Base-by-base conservation (phyloP, 2,888 invertebrate species). In the Phortica okadai region DNA sequence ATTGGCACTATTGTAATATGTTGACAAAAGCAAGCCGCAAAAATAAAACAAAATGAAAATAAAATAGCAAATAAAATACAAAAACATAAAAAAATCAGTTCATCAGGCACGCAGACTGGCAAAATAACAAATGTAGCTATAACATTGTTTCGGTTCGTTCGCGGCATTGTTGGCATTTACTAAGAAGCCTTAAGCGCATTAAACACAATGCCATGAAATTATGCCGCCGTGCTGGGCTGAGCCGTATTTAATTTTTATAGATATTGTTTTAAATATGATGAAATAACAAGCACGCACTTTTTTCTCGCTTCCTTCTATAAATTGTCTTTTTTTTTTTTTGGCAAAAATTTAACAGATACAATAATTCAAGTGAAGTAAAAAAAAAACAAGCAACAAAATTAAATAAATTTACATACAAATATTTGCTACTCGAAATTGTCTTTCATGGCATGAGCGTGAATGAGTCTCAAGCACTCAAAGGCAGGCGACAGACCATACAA, bases 171-270 rank as follows among this genome's bases (percentile, higher is more conserved):
- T 21, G 59, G 33, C 21, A 33, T 14, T 41, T 66, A 44, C 6
- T 44, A 44, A 44, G n/a, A 69, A 69, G 66, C 67, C 67, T 69
- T 69, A 69, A 69, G 67, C 67, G 44, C 45, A 69, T 69, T 45
- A 16, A 69, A 16, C 42, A 69, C 45, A 69, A 69, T 69, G 45
- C 67, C 67, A 69, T 45, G 16, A 45, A 45, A 69, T 69, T 45
- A 11, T 16, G 59, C 59, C 21, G 59, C 59, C 21, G 45, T 8
- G 45, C 45, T 21, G 16, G 16, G 21, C 21, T 59, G 59, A 21
- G 21, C 6, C 21, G 25, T 21, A 59, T 69, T 45, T 45, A 10
- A 69, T 44, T 64, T 69, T 69, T 69, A 21, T 45, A 69, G 67
- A 42, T 69, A 69, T 69, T 66, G 44, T 69, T 44, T 45, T 16